phyloP scores from a whole-genome alignment of 1,140 invertebrate species.

The Palaemon carinicauda region DNA sequence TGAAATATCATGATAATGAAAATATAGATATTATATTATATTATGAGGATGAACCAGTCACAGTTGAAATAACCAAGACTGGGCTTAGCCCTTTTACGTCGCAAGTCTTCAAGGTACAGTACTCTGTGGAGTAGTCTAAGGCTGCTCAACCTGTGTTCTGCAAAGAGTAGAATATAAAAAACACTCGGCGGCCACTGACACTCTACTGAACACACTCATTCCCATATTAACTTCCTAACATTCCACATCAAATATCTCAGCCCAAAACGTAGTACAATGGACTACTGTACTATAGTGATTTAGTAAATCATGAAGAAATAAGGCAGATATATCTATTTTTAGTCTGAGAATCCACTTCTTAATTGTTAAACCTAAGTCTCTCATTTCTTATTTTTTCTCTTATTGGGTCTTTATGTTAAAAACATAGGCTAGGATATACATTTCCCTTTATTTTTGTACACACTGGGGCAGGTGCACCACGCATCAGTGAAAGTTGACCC shows the following conservation, averaged over 20 bases:
- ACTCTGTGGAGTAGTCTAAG: conserved; percentile 35
- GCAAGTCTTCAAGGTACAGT: conserved; percentile 49
- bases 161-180: conserved; percentile 57
- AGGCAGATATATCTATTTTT: no score
- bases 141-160: conserved; percentile 47
- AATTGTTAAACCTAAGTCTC: no score
- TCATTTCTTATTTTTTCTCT: background rate
- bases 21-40: background rate
- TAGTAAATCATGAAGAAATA: no score
- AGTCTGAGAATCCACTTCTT: no score
- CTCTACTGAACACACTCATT: background rate
- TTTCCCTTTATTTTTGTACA: conserved; percentile 23
- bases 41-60: conserved; percentile 12
- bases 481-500: conserved; percentile 35
- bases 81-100: conserved; percentile 10
- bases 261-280: background rate
- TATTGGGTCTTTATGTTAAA: background rate
- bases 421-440: conserved; percentile 21
- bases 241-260: conserved; percentile 11
- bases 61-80: conserved; percentile 11
- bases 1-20: background rate
- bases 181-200: background rate
- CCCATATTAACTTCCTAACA: background rate
- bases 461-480: conserved; percentile 37
- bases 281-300: no score